These are phyloP conservation scores for Sebastes dallii DNA, from an alignment of 2,797 vertebrate genomes.

Conservation along the genomic window DNA sequence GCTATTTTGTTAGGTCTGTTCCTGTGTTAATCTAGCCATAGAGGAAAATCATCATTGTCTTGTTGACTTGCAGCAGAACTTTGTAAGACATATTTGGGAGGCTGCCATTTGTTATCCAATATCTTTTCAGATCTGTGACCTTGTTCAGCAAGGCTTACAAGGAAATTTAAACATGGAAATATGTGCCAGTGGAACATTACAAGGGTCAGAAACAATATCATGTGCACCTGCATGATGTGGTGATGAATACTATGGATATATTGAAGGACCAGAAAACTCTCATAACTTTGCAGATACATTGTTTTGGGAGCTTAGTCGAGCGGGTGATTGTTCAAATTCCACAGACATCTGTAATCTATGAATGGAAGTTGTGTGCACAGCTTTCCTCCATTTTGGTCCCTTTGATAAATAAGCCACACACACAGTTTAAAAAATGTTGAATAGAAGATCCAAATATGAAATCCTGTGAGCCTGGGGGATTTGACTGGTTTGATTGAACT, in stretches of 20 bases:
- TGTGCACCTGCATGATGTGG: not conserved
- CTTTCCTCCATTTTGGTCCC: constrained; percentile 42
- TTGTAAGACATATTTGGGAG: constrained; percentile 5
- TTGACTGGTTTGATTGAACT: constrained; percentile 34
- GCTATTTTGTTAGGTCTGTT: not conserved
- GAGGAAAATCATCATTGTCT: constrained; percentile 4
- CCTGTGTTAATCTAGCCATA: not conserved
- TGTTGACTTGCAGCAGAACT: constrained; percentile 16
- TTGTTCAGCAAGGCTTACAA: not conserved
- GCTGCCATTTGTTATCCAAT: constrained; percentile 27
- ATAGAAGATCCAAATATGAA: constrained; percentile 43
- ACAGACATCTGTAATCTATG: constrained; percentile 54
- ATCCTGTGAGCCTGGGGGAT: constrained; percentile 25
- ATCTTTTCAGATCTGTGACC: constrained; percentile 14
- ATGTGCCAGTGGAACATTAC: constrained; percentile 11
- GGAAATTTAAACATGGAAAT: constrained; percentile 15
- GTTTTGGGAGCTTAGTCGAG: not conserved
- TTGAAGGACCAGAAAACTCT: not conserved
- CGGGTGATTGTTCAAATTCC: constrained; percentile 32
- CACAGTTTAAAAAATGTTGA: constrained; percentile 22
- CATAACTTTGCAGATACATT: not conserved
- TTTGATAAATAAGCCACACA: constrained; percentile 40
- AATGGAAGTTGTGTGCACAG: constrained; percentile 41
- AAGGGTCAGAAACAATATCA: not conserved
- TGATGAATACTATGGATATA: not conserved